phyloP scores from a whole-genome alignment of 2,797 vertebrate genomes.

The Cryptoprocta ferox region DNA sequence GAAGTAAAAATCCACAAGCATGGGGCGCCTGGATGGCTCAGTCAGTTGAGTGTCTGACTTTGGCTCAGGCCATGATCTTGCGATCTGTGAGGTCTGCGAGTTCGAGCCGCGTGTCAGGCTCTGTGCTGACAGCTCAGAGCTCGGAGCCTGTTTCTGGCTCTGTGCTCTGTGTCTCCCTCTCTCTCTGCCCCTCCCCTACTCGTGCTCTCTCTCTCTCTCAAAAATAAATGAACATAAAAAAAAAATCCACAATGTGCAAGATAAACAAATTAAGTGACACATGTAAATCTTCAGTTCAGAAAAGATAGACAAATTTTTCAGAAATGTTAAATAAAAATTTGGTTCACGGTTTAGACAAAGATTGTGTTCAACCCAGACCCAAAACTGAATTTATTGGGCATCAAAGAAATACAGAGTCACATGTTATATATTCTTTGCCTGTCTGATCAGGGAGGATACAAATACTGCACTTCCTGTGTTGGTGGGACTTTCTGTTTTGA shows the following conservation, averaged over 20 bases:
- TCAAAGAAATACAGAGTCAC: background rate
- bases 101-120: too few species aligned
- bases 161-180: too few species aligned
- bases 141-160: too few species aligned
- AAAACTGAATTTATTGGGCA: background rate
- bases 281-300: background rate
- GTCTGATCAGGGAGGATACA: background rate
- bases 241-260: background rate
- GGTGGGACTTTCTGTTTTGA: background rate
- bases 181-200: too few species aligned
- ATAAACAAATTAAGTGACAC: background rate
- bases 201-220: too few species aligned
- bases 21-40: too few species aligned
- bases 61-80: too few species aligned
- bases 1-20: background rate
- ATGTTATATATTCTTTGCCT: background rate
- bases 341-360: background rate
- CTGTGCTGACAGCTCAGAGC: too few species aligned
- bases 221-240: too few species aligned
- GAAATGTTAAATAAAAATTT: background rate
- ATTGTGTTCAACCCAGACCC: background rate
- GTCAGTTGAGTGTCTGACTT: too few species aligned
- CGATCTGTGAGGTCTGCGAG: rapidly evolving
- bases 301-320: background rate
- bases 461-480: background rate